Evolutionary conservation across 1,140 invertebrate genomes (phyloP).

Genomic region (Plutomurus gul): DNA sequence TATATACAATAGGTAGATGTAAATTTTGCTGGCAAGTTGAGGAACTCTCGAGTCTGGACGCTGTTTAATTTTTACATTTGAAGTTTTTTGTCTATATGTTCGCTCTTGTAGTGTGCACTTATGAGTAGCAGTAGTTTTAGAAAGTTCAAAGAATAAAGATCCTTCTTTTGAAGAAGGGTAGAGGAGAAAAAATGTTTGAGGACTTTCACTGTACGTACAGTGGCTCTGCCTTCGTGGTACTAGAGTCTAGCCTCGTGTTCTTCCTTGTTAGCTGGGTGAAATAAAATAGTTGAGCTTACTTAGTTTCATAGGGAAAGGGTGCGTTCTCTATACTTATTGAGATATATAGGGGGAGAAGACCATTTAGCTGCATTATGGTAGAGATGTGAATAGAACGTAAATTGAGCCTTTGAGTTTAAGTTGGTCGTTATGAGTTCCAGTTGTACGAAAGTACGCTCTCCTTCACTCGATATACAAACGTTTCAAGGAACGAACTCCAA

Average conservation of each 20-base stretch:
- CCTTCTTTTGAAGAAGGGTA: not conserved
- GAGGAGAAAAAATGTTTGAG: not conserved
- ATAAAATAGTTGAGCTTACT: too few species aligned
- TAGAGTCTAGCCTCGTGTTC: too few species aligned
- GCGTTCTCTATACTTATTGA: not conserved
- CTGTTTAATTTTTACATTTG: not conserved
- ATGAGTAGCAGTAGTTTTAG: not conserved
- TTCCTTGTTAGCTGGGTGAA: too few species aligned
- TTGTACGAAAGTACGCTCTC: not conserved
- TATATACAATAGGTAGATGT: too few species aligned
- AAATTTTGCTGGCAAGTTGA: too few species aligned
- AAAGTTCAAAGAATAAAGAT: not conserved
- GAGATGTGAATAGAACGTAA: constrained; percentile 20
- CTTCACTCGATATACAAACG: not conserved
- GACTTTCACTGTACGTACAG: too few species aligned
- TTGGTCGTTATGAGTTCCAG: not conserved
- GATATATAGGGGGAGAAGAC: not conserved
- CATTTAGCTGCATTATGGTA: constrained; percentile 27
- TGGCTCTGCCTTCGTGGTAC: too few species aligned
- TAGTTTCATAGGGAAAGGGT: too few species aligned
- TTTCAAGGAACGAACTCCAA: not conserved
- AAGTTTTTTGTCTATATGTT: not conserved
- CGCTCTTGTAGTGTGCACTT: not conserved
- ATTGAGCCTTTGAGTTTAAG: constrained; percentile 22
- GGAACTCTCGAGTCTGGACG: not conserved